These are phyloP conservation scores for Stenurella melanura DNA, from an alignment of 2,888 invertebrate genomes.

Conservation along the genomic window DNA sequence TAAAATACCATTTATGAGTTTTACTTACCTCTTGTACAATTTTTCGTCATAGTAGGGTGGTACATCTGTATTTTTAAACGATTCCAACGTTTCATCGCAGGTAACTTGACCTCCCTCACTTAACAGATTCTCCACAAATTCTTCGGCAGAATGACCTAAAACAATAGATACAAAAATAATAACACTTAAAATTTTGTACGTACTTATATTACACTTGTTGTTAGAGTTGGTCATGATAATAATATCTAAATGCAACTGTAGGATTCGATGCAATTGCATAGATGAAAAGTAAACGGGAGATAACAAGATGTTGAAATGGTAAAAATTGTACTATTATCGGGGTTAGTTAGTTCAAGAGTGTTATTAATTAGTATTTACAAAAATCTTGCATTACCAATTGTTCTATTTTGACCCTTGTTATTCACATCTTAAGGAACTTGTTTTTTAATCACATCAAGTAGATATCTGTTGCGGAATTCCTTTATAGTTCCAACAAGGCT, in stretches of 20 bases:
- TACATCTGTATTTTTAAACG: not conserved
- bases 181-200: not conserved
- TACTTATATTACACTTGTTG: not conserved
- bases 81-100: conserved; percentile 11
- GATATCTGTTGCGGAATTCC: not conserved
- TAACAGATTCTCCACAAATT: conserved; percentile 15
- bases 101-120: not conserved
- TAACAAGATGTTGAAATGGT: not conserved
- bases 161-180: not conserved
- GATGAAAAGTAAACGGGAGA: not conserved
- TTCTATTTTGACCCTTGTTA: not conserved
- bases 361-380: not conserved
- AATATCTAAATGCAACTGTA: not conserved
- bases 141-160: not conserved
- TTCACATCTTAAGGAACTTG: not conserved
- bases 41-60: conserved; percentile 7
- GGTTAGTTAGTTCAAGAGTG: not conserved
- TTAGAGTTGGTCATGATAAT: not conserved
- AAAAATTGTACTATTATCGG: too few relatives aligned
- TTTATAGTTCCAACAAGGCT: not conserved
- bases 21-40: conserved; percentile 9
- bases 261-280: not conserved
- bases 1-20: not conserved
- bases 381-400: not conserved
- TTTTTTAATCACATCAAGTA: not conserved